Base-by-base conservation (phyloP, 2,113 vertebrate species). In the Nerophis ophidion region DNA sequence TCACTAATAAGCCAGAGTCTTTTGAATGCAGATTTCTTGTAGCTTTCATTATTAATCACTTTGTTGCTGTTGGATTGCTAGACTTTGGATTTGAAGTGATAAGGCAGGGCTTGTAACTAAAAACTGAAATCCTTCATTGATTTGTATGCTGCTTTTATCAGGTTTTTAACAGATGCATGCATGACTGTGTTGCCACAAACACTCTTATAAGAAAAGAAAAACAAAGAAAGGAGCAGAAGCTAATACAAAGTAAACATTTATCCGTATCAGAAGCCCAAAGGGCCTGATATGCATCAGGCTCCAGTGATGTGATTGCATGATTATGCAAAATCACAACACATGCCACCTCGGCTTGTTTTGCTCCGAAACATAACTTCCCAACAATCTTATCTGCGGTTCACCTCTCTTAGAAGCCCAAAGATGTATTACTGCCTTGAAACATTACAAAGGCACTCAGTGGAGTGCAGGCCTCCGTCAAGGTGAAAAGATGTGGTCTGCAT, bases 251-350 rank as follows among this genome's bases (percentile, higher is more conserved):
- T 53, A 14, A 35, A 60, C 46, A 45, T 65, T 66, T 57, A 76
- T 78, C 49, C 72, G 68, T 69, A 71, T 74, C 66, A 69, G 72
- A 77, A 55, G 68, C 61, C 74, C 35, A 14, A n/a, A 65, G 65
- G 75, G 62, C 19, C 64, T 36, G 67, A 81, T 70, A 68, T 14
- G 48, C 73, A 80, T 81, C 75, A 76, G 35, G 57, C 79, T 59
- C 58, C 63, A 60, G 69, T 77, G 74, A 82, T 77, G 74, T 69
- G 60, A 81, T 79, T 81, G 70, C 7, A 26, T 81, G 81, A 82
- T 84, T 78, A 69, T 60, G 66, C 61, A 33, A 79, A 57, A 72
- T 74, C 69, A 48, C 46, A 71, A 74, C 62, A 34, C 81, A 84
- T 75, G 77, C 79, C 83, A 82, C 76, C 61, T 48, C 12, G 49